Percentiles rank a stretch among this genome's conserved stretches.
phyloP scores from a whole-genome alignment of 2,888 invertebrate genomes.

The Sarcophaga caerulescens region DNA sequence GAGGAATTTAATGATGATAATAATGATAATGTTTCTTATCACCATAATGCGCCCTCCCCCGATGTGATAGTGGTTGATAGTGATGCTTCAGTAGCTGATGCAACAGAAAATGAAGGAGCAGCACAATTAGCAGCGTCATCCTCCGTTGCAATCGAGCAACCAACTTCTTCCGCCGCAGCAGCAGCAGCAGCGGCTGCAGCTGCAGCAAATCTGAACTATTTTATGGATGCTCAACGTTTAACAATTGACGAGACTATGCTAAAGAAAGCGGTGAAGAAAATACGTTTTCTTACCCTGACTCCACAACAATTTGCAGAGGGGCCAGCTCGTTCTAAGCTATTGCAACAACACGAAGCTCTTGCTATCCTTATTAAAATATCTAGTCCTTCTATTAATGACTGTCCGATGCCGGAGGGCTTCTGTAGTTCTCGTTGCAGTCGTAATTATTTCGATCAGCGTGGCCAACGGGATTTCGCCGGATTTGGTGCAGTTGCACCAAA shows the following conservation, averaged over 20 bases:
- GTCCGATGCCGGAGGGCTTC: constrained; percentile 89
- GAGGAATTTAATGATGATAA: constrained; percentile 70
- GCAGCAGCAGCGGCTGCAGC: constrained; percentile 49
- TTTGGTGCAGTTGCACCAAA: constrained; percentile 72
- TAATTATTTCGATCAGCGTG: constrained; percentile 75
- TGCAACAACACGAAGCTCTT: constrained; percentile 89
- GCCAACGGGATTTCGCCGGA: constrained; percentile 79
- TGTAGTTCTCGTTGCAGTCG: constrained; percentile 82
- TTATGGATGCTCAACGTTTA: constrained; percentile 76
- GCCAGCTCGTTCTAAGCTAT: constrained; percentile 88
- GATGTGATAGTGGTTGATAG: constrained; percentile 78
- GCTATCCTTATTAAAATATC: constrained; percentile 92
- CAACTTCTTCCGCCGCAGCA: constrained; percentile 47
- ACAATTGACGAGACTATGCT: constrained; percentile 80
- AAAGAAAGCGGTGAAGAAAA: constrained; percentile 87
- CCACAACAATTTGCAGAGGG: constrained; percentile 93
- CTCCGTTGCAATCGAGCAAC: constrained; percentile 43
- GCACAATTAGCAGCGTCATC: constrained; percentile 25
- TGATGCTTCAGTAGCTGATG: constrained; percentile 72
- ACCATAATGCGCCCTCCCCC: constrained; percentile 59
- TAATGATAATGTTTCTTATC: constrained; percentile 59
- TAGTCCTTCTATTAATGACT: constrained; percentile 85
- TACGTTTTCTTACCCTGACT: constrained; percentile 89
- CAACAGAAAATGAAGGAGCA: constrained; percentile 53
- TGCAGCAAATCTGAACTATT: constrained; percentile 73